Percentiles rank a stretch among this genome's conserved stretches.
phyloP scores from a whole-genome alignment of 2,797 vertebrate genomes.

The Chromobotia macracanthus region DNA sequence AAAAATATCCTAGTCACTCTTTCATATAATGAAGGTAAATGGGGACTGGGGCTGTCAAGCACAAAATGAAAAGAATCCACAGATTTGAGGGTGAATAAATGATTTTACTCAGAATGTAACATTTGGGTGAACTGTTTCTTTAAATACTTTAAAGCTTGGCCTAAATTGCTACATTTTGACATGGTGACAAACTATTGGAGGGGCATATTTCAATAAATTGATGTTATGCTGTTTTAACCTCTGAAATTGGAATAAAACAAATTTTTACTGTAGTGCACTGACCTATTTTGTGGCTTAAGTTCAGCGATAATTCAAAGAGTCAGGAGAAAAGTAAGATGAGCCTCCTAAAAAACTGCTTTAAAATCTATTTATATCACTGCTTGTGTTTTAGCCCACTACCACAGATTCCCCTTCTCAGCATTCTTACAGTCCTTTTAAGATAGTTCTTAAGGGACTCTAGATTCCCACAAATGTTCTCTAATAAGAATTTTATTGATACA shows the following conservation, averaged over 20 bases:
- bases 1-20: neutral
- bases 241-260: neutral
- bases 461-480: neutral
- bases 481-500: neutral
- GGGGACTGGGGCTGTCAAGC: too few species aligned
- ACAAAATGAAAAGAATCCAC: too few species aligned
- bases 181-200: neutral
- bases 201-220: neutral
- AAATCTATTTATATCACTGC: neutral
- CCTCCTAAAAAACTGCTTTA: neutral
- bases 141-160: neutral
- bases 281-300: neutral
- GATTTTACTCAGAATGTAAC: neutral
- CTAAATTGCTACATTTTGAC: neutral
- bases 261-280: neutral
- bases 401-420: neutral
- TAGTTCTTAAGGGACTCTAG: neutral
- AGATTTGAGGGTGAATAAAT: too few species aligned
- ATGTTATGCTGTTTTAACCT: neutral
- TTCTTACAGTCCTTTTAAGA: neutral
- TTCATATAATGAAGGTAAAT: too few species aligned
- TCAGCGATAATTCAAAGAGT: conserved; percentile 7
- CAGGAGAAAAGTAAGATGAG: neutral
- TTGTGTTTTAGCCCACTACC: neutral
- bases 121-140: neutral